Base-by-base conservation (phyloP, 2,797 vertebrate genomes). In the Crypturellus tataupa region DNA sequence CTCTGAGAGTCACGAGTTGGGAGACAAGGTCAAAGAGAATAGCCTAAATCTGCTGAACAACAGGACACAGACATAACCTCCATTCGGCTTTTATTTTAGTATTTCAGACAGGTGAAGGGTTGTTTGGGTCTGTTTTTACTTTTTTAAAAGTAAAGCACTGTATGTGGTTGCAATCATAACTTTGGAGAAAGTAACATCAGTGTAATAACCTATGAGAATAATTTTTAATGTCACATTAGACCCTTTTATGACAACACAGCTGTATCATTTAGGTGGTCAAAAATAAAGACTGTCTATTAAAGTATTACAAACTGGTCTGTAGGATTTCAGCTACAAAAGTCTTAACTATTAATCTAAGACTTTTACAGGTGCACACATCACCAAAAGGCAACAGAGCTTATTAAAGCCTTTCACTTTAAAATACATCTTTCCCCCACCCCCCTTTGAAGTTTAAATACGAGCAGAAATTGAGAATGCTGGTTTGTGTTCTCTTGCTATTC, bases 11-110 rank as follows among this genome's bases (percentile, higher is more conserved):
- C 12, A 24, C 7, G 62, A 13, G 27, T 0, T 11, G 37, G 69
- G 63, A 53, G 18, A 1, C 4, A 17, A 5, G 62, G 77, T 5
- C 0, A 0, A 73, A 55, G 2, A 40, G 51, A 67, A 20, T 27
- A 7, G 35, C 3, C 17, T 14, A 35, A 49, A 9, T 25, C 25
- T 81, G 53, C 31, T 6, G 11, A 46, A 31, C 37, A 88, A 27
- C 24, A 65, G 11, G 55, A 23, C 29, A 53, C n/a, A 46, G 17
- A 25, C 5, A 35, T 0, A 62, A 47, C 12, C 24, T 55, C 7
- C 3, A 1, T 29, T 17, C 23, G 60, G 42, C n/a, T 60, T 71
- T 29, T 14, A 44, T 5, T 35, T 1, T 4, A 4, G 6, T 25
- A n/a, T 27, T 51, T 17, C 39, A 70, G 56, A 25, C 21, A 21